Conservation (phyloP, 2,888 invertebrate species). For the Acleris holmiana region DNA sequence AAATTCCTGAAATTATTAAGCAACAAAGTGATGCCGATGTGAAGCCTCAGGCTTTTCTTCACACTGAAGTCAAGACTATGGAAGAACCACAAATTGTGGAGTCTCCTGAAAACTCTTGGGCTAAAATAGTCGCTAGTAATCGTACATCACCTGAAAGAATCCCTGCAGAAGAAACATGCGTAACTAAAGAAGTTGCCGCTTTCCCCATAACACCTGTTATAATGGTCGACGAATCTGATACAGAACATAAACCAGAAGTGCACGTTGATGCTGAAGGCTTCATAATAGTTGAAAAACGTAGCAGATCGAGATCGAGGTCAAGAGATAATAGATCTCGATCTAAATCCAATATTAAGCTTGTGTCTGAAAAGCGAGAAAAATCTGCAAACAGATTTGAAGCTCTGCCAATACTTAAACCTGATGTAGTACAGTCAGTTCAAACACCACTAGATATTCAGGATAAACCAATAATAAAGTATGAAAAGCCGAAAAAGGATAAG, state of each 20-base stretch:
- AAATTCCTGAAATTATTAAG: neutral
- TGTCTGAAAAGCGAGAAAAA: conserved; percentile 55
- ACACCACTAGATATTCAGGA: conserved; percentile 51
- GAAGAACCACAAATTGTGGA: conserved; percentile 38
- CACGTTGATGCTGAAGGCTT: conserved; percentile 76
- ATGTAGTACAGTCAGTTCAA: conserved; percentile 49
- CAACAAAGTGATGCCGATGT: conserved; percentile 1
- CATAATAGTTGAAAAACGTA: conserved; percentile 74
- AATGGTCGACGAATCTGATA: conserved; percentile 65
- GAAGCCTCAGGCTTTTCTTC: conserved; percentile 21
- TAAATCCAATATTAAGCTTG: conserved; percentile 51
- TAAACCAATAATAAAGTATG: conserved; percentile 39
- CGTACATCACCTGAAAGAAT: conserved; percentile 63
- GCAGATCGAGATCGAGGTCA: conserved; percentile 82
- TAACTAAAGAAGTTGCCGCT: conserved; percentile 40
- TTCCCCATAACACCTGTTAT: conserved; percentile 62
- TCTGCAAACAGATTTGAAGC: conserved; percentile 70
- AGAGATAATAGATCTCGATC: conserved; percentile 69
- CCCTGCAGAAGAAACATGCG: conserved; percentile 48
- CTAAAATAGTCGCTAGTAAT: conserved; percentile 70
- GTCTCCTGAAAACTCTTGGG: conserved; percentile 61
- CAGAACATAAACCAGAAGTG: conserved; percentile 56
- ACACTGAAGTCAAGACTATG: conserved; percentile 36
- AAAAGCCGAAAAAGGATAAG: conserved; percentile 45
- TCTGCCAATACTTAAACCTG: conserved; percentile 58